Evolutionary conservation across 2,888 invertebrate genomes (phyloP), one percentile per base, ranked within the genome.

Genomic region (Patella caerulea): DNA sequence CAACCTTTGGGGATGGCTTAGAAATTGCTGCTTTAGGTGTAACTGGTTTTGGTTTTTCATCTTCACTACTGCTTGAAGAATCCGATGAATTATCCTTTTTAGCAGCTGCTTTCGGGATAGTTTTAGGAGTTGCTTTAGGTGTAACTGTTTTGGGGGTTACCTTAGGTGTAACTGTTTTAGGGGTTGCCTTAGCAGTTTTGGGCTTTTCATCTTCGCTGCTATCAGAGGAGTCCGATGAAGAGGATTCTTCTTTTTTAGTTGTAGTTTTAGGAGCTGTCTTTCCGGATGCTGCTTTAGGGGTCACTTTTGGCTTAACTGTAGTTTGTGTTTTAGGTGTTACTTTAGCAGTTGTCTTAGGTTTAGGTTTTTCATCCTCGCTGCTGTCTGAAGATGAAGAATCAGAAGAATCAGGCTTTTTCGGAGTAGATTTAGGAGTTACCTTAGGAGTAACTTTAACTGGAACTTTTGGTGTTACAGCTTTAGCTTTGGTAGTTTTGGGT

Each of bases 61-160:
- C 71, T 53, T 81, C 83, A 7, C 80, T 81, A 24, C 79, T 80
- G 54, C 79, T 79, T 9, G 80, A 78, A 69, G 81, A 80, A 56
- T 77, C 77, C 0, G 83, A 82, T 29, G 79, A 75, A n/a, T 81
- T 81, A 0, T 78, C 71, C 54, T 81, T 75, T 54, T 79, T 82
- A 12, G 73, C 54, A 54, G 56, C 55, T 54, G 55, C 73, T n/a
- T 55, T 56, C 11, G 29, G 11, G 1, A 54, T 34, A 7, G n/a
- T 34, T 34, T 17, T 24, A 17, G 53, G 53, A 45, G 45, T 45
- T 45, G 45, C 45, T 45, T 45, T 45, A 45, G 45, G 9, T 45
- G 45, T 45, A 45, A 29, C 19, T 65, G 65, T 19, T 19, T 65
- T 65, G 11, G 65, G 65, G 24, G 65, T 65, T 24, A 2, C 24